Evolutionary conservation across 2,113 vertebrate genomes (phyloP).

Genomic region (Notechis scutatus): DNA sequence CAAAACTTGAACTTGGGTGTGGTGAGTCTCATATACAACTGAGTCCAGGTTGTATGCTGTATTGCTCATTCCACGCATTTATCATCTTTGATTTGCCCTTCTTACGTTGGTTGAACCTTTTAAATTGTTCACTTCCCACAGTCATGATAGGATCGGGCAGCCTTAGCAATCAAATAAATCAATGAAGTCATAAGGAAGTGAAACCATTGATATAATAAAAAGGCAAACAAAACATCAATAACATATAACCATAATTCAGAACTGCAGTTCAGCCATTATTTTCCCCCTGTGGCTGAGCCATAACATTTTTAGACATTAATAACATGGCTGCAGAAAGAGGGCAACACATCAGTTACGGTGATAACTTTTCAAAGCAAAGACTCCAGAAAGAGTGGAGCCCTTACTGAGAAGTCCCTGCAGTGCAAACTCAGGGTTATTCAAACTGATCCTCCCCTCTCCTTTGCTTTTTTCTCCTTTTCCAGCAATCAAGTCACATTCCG

Average conservation of each 20-base stretch:
- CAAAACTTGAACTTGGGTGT: not conserved
- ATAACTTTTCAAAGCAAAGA: not conserved
- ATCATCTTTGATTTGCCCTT: not conserved
- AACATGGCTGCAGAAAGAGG: not conserved
- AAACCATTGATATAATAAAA: not conserved
- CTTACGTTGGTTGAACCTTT: not conserved
- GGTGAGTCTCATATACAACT: not conserved
- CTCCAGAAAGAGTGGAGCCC: not conserved
- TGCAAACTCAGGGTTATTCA: not conserved
- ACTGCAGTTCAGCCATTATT: not conserved
- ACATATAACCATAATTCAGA: not conserved
- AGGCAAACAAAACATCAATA: not conserved
- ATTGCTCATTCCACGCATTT: not conserved
- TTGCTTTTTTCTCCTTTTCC: not conserved
- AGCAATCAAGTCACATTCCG: not conserved
- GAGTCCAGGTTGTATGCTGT: not conserved
- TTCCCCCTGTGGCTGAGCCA: not conserved
- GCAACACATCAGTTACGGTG: not conserved
- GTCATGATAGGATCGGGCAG: not conserved
- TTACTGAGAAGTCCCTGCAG: not conserved
- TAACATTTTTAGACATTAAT: not conserved
- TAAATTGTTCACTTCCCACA: not conserved
- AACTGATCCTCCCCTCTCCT: not conserved
- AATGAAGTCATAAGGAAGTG: not conserved
- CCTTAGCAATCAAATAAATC: not conserved